Evolutionary conservation across 2,797 vertebrate species (phyloP), one percentile per base, ranked within the genome.

Genomic region (Thunnus albacares): DNA sequence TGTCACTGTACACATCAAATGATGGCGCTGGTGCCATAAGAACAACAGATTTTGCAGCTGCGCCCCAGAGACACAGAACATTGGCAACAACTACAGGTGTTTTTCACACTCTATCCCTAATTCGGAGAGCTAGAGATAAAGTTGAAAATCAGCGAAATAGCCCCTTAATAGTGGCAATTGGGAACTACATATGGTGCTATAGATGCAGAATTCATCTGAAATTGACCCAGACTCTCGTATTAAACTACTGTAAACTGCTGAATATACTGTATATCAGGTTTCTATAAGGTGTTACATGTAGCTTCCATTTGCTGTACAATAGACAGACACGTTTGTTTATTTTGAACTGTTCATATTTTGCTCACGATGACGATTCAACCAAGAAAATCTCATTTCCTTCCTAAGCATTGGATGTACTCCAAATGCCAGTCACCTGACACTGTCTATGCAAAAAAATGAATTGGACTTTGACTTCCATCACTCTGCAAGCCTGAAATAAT

Each of bases 401-500:
- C 20, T 65, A 56, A 57, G n/a, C 33, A 4, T 24, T 26, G 2
- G 4, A 67, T 64, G 35, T 67, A 24, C 11, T 81, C 4, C 65
- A 59, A 33, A 33, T 33, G 30, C 30, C 30, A 33, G 30, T 33
- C 30, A 33, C 38, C 52, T 35, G 18, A 58, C 53, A 43, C 2
- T 57, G 57, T 45, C 30, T n/a, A 24, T 33, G 38, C 24, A 35
- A n/a, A 53, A 22, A 77, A 75, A 18, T 30, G 33, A 63, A 62
- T n/a, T 52, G 26, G 24, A 72, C 51, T 76, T 68, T 71, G 62
- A 83, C 72, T 83, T 84, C 38, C 30, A 81, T 76, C 75, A 57
- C 58, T 38, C 28, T 56, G 13, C 18, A 75, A 60, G 51, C 64
- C 69, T 71, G 33, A 80, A 84, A 87, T 81, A 87, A 83, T 82